Evolutionary conservation across 2,797 vertebrate genomes (phyloP), one percentile per base, ranked within the genome.

Genomic region (Melanotaenia trifasciata): DNA sequence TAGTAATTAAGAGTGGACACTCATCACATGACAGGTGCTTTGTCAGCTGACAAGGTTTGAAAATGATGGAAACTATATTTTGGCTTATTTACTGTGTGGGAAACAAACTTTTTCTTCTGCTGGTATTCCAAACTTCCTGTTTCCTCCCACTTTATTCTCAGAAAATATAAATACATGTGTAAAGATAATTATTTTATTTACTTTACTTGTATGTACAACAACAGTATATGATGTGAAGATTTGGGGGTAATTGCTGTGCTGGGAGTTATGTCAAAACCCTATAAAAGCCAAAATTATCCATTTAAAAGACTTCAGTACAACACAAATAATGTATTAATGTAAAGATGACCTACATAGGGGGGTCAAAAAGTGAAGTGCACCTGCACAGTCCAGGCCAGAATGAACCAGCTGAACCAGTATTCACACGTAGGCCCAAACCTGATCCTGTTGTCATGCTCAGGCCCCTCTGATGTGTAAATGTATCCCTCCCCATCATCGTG

Each of bases 401-500:
- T 3, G 1, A 11, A 30, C 12, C 26, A 50, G n/a, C 53, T 13
- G 22, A n/a, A 35, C 13, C 38, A 40, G 36, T 62, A 20, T 53
- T 51, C 4, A 18, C 26, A 2, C 5, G 38, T 58, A 36, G 64
- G 57, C 50, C 54, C 87, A 64, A 86, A 84, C 68, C 45, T 76
- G 65, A 74, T 75, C 67, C 70, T 64, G 64, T 78, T 80, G 78
- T 84, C 79, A 71, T 73, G 4, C 66, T 63, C 88, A 87, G 84
- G 72, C 77, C 78, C 74, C 58, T 84, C 79, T 84, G 85, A 67
- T 70, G 12, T 78, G 76, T 87, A 84, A 83, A 85, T 64, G 79
- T 85, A 77, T 70, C 76, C 87, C 38, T 81, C 78, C 81, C 84
- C 84, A 60, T 70, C 64, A 51, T 70, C 38, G 65, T 80, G 72